These are phyloP conservation scores for Bovichtus variegatus DNA, from an alignment of 2,797 vertebrate species.

Conservation along the genomic window DNA sequence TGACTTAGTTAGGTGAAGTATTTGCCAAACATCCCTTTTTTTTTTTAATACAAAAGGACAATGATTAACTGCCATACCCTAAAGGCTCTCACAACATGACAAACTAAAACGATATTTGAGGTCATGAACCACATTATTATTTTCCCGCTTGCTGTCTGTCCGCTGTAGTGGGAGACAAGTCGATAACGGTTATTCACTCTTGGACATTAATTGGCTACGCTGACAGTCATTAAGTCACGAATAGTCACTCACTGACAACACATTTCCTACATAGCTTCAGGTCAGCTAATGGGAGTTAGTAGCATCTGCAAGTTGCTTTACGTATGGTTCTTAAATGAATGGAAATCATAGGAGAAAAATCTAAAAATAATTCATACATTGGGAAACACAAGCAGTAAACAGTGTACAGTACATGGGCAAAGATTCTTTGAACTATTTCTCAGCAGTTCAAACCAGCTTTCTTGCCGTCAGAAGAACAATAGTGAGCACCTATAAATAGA, in stretches of 20 bases:
- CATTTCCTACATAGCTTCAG: neutral
- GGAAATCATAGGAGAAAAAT: neutral
- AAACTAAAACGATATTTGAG: neutral
- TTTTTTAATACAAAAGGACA: neutral
- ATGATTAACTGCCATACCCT: neutral
- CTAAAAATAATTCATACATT: neutral
- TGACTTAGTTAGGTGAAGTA: neutral
- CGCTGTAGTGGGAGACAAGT: too few species aligned
- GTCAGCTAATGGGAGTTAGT: neutral
- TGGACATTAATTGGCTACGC: neutral
- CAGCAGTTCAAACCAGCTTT: conserved; percentile 24
- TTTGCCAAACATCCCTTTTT: neutral
- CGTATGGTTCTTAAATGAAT: neutral
- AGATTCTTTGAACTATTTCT: neutral
- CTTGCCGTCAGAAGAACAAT: conserved; percentile 11
- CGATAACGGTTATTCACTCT: neutral
- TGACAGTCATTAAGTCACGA: neutral
- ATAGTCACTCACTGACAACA: neutral
- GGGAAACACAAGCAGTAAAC: neutral
- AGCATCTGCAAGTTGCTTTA: neutral
- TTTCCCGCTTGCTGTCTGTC: neutral
- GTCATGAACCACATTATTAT: neutral
- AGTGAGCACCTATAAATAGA: conserved; percentile 44
- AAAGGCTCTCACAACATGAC: neutral
- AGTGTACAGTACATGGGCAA: neutral